Evolutionary conservation across 2,113 vertebrate species (phyloP).

Genomic region (Sceloporus tristichus): DNA sequence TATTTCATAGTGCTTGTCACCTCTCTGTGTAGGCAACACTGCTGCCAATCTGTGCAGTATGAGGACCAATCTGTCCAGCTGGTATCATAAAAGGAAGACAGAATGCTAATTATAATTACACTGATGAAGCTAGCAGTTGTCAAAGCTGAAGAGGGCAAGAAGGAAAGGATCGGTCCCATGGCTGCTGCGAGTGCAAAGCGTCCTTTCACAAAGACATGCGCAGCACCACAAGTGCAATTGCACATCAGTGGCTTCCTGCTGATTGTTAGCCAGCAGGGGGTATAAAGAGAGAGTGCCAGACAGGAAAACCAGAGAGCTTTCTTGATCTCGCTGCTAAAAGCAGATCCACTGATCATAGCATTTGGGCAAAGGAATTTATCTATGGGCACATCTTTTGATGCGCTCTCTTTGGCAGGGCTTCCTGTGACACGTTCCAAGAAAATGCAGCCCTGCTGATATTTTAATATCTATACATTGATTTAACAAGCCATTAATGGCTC

Average conservation of each 20-base stretch:
- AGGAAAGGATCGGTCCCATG: conserved; percentile 74
- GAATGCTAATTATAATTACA: conserved; percentile 90
- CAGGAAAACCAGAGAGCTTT: conserved; percentile 59
- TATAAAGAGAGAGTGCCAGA: conserved; percentile 56
- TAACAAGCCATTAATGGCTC: conserved; percentile 50
- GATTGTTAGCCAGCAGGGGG: conserved; percentile 51
- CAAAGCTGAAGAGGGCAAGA: conserved; percentile 78
- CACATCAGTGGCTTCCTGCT: conserved; percentile 50
- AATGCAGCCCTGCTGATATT: conserved; percentile 51
- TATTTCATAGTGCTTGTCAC: conserved; percentile 92
- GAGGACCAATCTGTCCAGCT: conserved; percentile 88
- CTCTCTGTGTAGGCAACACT: conserved; percentile 84
- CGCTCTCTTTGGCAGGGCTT: conserved; percentile 58
- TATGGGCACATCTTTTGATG: conserved; percentile 51
- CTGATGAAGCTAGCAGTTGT: conserved; percentile 85
- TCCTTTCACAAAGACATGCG: conserved; percentile 75
- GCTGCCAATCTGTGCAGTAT: conserved; percentile 85
- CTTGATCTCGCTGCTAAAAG: conserved; percentile 44
- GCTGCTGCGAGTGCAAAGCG: conserved; percentile 75
- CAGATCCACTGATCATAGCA: conserved; percentile 37
- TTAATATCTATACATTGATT: conserved; percentile 35
- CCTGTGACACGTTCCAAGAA: conserved; percentile 37
- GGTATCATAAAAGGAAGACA: conserved; percentile 85
- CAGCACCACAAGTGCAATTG: conserved; percentile 67
- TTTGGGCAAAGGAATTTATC: conserved; percentile 9